A percentile compares a stretch with the other conserved stretches of the same genome.
phyloP scores from a whole-genome alignment of 2,888 invertebrate species.

The Torymus tubicola region DNA sequence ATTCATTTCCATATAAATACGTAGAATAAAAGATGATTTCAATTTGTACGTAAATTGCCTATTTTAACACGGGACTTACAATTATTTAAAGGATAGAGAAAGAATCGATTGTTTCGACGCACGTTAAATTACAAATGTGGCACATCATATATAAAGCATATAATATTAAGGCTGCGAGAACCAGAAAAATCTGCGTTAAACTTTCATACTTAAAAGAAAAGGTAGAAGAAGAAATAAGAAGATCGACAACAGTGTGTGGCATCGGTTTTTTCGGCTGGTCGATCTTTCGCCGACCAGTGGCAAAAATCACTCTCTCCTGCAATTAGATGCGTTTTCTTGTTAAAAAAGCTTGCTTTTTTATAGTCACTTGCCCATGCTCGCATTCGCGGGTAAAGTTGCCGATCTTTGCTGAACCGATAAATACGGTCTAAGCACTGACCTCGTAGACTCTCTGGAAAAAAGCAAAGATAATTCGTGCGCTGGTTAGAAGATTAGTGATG shows the following conservation, averaged over 20 bases:
- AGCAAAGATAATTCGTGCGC: slow-evolving; percentile 45
- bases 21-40: slow-evolving; percentile 37
- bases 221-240: slow-evolving; percentile 34
- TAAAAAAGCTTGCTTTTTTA: slow-evolving; percentile 51
- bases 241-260: slow-evolving; percentile 52
- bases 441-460: slow-evolving; percentile 84
- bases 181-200: slow-evolving; percentile 42
- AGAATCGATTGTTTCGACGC: slow-evolving; percentile 52
- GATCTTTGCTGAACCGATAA: slow-evolving; percentile 88
- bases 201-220: slow-evolving; percentile 34
- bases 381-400: slow-evolving; percentile 91
- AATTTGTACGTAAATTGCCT: slow-evolving; percentile 48
- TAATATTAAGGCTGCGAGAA: slow-evolving; percentile 47
- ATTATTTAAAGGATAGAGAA: slow-evolving; percentile 51
- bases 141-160: slow-evolving; percentile 57
- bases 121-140: slow-evolving; percentile 57
- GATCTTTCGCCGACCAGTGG: slow-evolving; percentile 29
- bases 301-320: slow-evolving; percentile 45
- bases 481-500: slow-evolving; percentile 31
- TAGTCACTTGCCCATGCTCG: slow-evolving; percentile 81
- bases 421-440: slow-evolving; percentile 86
- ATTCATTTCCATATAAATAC: slow-evolving; percentile 24
- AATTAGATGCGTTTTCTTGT: slow-evolving; percentile 30
- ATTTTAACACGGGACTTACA: slow-evolving; percentile 34
- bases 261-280: slow-evolving; percentile 34